phyloP scores from a whole-genome alignment of 2,113 vertebrate species.

The Trichechus manatus region DNA sequence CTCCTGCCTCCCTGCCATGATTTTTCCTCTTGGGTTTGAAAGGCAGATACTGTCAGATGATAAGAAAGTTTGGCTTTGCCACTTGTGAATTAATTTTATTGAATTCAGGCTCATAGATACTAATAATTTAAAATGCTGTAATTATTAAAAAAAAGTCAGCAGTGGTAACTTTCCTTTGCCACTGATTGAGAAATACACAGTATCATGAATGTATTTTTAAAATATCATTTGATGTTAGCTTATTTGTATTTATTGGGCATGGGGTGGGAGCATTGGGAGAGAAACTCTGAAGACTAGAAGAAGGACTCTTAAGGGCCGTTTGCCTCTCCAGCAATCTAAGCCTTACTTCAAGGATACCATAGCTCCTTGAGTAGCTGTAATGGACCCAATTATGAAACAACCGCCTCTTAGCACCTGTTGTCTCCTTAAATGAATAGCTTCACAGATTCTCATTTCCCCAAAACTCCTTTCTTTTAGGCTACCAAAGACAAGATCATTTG shows the following conservation, averaged over 20 bases:
- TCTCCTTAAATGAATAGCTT: neutral
- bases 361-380: neutral
- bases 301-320: neutral
- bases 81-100: constrained; percentile 17
- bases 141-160: neutral
- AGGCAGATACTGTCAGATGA: neutral
- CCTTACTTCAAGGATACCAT: neutral
- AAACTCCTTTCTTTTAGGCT: constrained; percentile 87
- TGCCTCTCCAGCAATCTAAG: neutral
- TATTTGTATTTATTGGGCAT: neutral
- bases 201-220: neutral
- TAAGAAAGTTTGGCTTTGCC: constrained; percentile 29
- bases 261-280: neutral
- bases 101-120: constrained; percentile 27
- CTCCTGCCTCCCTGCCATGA: neutral
- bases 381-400: neutral
- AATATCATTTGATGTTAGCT: neutral
- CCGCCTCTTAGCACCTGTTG: neutral
- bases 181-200: constrained; percentile 6
- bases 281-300: neutral
- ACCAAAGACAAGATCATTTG: constrained; percentile 97
- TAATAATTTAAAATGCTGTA: neutral
- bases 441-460: constrained; percentile 25
- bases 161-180: neutral
- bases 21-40: neutral